Percentiles rank a stretch among this genome's conserved stretches.
Evolutionary conservation across 2,888 invertebrate genomes (phyloP).

Genomic region (Xylota sylvarum): DNA sequence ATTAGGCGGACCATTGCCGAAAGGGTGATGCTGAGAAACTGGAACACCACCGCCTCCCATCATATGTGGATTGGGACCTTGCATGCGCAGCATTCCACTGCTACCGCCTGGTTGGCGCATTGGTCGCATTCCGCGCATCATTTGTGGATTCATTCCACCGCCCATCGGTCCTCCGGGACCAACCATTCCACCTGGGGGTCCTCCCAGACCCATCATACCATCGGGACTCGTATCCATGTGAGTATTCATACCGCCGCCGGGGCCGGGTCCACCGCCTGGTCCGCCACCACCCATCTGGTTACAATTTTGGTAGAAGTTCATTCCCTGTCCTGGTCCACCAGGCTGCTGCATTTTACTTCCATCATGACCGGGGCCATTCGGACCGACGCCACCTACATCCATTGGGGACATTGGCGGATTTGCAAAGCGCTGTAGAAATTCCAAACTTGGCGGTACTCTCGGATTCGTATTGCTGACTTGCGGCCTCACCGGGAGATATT

Average conservation of each 20-base stretch:
- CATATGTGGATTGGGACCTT: constrained; percentile 78
- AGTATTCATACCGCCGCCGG: constrained; percentile 83
- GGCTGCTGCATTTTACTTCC: constrained; percentile 73
- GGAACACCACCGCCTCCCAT: constrained; percentile 73
- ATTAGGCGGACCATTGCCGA: constrained; percentile 79
- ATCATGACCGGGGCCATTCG: constrained; percentile 78
- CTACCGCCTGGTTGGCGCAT: constrained; percentile 85
- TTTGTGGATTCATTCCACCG: constrained; percentile 80
- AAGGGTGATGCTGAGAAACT: constrained; percentile 81
- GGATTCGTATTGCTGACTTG: constrained; percentile 90
- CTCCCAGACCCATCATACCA: constrained; percentile 74
- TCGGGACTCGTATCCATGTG: constrained; percentile 80
- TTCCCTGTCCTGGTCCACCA: constrained; percentile 73
- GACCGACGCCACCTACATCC: constrained; percentile 75
- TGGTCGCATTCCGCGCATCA: constrained; percentile 86
- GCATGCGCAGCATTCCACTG: constrained; percentile 79
- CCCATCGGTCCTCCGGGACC: constrained; percentile 80
- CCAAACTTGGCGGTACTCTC: constrained; percentile 93
- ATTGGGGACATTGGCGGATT: constrained; percentile 88
- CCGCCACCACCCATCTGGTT: constrained; percentile 82
- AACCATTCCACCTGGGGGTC: constrained; percentile 76
- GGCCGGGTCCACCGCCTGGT: constrained; percentile 81
- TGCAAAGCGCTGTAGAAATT: constrained; percentile 95
- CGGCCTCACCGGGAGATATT: constrained; percentile 98
- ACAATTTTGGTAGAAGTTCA: constrained; percentile 83